Conservation (phyloP, 2,888 invertebrate species). For the Deilephila elpenor region DNA sequence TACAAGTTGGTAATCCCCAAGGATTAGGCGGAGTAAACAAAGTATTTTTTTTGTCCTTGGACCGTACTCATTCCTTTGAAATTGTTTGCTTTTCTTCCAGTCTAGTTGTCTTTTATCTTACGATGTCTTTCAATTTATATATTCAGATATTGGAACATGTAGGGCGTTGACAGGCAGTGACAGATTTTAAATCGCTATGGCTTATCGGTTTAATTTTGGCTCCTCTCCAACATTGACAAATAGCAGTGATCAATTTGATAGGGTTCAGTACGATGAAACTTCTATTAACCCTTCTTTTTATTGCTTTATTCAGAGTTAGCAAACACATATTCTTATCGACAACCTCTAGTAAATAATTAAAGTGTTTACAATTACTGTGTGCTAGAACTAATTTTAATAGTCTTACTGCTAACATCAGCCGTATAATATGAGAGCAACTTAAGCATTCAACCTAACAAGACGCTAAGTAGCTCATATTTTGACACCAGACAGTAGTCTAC, state of each 20-base stretch:
- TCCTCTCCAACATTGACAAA: background rate
- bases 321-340: background rate
- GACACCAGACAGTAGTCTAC: too few species aligned
- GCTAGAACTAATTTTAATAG: too few species aligned
- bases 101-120: conserved; percentile 5
- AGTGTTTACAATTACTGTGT: too few species aligned
- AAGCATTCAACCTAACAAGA: too few species aligned
- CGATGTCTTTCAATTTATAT: conserved; percentile 11
- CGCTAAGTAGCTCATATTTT: too few species aligned
- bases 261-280: background rate
- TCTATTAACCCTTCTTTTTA: background rate
- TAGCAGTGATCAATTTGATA: background rate
- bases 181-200: background rate
- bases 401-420: too few species aligned
- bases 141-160: background rate
- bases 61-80: conserved; percentile 19
- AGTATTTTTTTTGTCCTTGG: background rate
- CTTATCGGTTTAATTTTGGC: background rate
- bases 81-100: background rate
- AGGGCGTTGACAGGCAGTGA: conserved; percentile 12
- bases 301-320: background rate
- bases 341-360: background rate
- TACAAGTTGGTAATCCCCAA: conserved; percentile 16
- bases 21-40: conserved; percentile 19
- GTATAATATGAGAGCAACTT: too few species aligned